Conservation (phyloP, 2,797 vertebrate species). For the Loris lydekkerianus region DNA sequence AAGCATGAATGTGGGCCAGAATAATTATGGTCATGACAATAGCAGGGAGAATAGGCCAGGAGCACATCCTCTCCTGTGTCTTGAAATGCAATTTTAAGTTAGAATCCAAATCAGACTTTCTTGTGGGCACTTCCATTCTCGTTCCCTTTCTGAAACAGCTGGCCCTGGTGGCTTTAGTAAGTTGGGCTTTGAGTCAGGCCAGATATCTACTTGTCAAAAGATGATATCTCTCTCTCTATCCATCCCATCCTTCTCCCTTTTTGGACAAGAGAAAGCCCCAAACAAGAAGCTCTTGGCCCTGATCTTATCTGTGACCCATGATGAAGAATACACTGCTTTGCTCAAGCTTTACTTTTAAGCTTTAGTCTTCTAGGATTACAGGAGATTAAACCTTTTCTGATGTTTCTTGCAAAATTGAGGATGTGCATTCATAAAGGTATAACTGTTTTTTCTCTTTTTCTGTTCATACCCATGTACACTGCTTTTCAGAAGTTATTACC, state of each 20-base stretch:
- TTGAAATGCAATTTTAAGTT: neutral
- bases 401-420: constrained; percentile 2
- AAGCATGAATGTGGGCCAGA: neutral
- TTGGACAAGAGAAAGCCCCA: neutral
- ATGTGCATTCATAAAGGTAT: neutral
- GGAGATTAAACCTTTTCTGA: neutral
- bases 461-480: neutral
- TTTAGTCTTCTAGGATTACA: constrained; percentile 2
- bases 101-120: neutral
- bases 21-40: neutral
- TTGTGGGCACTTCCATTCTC: neutral
- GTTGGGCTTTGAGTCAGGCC: neutral
- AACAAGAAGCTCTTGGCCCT: neutral
- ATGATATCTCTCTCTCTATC: neutral
- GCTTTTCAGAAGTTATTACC: neutral
- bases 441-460: neutral
- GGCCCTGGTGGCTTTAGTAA: constrained; percentile 16
- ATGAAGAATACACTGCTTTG: neutral
- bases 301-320: neutral
- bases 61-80: neutral
- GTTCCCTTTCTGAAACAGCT: constrained; percentile 7
- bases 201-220: neutral
- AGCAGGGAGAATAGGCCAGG: neutral
- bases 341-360: neutral
- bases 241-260: neutral